Evolutionary conservation across 2,888 invertebrate species (phyloP).

Genomic region (Aplocera efformata): DNA sequence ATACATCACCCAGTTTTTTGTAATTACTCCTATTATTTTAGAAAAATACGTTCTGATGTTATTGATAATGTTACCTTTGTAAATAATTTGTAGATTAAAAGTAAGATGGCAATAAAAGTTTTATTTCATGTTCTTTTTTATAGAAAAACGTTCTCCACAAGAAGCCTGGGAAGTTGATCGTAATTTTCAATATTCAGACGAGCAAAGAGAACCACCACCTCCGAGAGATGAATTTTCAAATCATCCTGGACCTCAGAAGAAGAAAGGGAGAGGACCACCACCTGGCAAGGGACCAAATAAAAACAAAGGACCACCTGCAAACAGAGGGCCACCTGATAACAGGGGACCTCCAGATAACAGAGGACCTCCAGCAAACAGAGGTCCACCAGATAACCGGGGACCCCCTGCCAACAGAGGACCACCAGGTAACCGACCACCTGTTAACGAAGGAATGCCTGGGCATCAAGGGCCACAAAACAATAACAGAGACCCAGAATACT

Average conservation of each 20-base stretch:
- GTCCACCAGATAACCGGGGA: slow-evolving; percentile 20
- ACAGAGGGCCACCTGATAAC: slow-evolving; percentile 20
- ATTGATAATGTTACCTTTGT: too few species aligned
- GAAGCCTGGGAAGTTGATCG: slow-evolving; percentile 9
- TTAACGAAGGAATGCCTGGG: slow-evolving; percentile 21
- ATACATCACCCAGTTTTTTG: too few species aligned
- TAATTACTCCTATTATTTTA: too few species aligned
- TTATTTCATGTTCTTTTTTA: slow-evolving; percentile 9
- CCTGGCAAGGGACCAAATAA: slow-evolving; percentile 20
- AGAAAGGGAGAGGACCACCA: slow-evolving; percentile 3
- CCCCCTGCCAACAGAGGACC: slow-evolving; percentile 20
- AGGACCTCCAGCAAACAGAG: slow-evolving; percentile 17
- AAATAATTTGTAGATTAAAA: too few species aligned
- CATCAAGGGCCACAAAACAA: too few species aligned
- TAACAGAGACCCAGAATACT: slow-evolving; percentile 21
- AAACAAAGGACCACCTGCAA: slow-evolving; percentile 17
- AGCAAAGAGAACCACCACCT: slow-evolving; percentile 6
- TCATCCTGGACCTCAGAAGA: slow-evolving; percentile 10
- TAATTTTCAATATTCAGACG: slow-evolving; percentile 8
- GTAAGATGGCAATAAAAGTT: too few species aligned
- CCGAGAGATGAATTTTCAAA: slow-evolving; percentile 6
- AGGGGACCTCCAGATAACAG: slow-evolving; percentile 18
- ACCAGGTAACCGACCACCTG: slow-evolving; percentile 21
- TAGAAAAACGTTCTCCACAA: slow-evolving; percentile 20
- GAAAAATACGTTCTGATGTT: too few species aligned